Base-by-base conservation (phyloP, 2,888 invertebrate species). In the Spodoptera exigua region DNA sequence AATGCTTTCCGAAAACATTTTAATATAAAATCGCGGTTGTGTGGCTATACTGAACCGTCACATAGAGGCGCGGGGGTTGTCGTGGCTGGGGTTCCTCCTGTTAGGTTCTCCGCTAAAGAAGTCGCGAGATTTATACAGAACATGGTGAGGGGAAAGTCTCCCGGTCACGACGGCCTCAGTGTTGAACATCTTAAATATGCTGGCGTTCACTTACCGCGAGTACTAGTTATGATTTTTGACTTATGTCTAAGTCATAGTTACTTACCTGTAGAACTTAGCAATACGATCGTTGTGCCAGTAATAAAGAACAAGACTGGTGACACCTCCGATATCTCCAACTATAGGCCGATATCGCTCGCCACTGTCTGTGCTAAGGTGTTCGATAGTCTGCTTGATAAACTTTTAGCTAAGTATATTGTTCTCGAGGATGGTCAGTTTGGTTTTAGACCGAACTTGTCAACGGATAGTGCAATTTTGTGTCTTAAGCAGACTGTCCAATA, bases 301-400 rank as follows among this genome's bases (percentile, higher is more conserved):
- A 18, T 18, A 39, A 63, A 70, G 45, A 62, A 70, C 34, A 59
- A 51, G 36, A 65, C 62, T 12, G 63, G 65, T 35, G 60, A 64
- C 27, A 16, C 46, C 14, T 47, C 44, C 10, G 56, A 59, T 40
- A 40, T 40, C 34, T 46, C 27, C 13, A 67, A 67, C 49, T 67
- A 67, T 43, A 56, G 62, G 27, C 67, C 60, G 12, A 70, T 62
- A 17, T 70, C 70, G 10, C 46, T 65, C n/a, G 70, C 70, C 17
- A 70, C 65, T 18, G 17, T 51, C 62, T 34, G 44, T 62, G 66
- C 74, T 3, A 70, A 69, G 47, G 63, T 71, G 32, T 37, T 69
- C 12, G 69, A 69, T 39, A 49, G 65, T 44, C 16, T 70, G 60
- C 61, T 63, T 48, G 48, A 61, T 14, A 44, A 40, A 16, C 16